A percentile compares a stretch with the other conserved stretches of the same genome.
phyloP scores from a whole-genome alignment of 37 sponge, comb jelly and placozoan genomes.

The Theonella swinhoei region DNA sequence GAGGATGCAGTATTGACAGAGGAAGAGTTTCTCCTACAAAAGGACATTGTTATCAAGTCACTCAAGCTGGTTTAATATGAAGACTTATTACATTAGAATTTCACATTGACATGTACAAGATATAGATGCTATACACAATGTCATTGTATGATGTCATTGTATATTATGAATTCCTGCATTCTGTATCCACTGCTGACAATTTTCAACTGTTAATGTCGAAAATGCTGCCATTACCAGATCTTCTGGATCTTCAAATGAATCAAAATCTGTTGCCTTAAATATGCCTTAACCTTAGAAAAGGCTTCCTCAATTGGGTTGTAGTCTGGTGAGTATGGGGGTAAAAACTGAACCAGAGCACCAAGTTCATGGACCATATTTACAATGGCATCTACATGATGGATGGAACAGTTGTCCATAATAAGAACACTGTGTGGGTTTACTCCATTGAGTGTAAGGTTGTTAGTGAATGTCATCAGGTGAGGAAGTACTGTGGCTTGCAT shows the following conservation, averaged over 20 bases:
- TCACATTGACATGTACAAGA: neutral
- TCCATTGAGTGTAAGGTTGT: neutral
- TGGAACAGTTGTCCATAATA: conserved; percentile 15
- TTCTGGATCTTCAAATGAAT: conserved; percentile 6
- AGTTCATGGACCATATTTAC: conserved; percentile 1
- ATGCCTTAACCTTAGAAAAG: conserved; percentile 13
- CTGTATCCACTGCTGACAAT: conserved; percentile 32
- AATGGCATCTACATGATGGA: neutral
- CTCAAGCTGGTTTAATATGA: neutral
- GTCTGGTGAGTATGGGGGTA: neutral
- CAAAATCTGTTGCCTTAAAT: conserved; percentile 11
- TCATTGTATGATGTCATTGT: too few species aligned
- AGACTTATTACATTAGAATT: too few species aligned
- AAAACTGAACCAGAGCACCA: conserved; percentile 4
- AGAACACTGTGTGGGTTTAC: conserved; percentile 14
- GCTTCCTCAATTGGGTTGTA: conserved; percentile 18
- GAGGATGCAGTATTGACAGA: conserved; percentile 19
- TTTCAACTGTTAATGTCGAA: conserved; percentile 10
- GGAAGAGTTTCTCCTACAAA: conserved; percentile 13
- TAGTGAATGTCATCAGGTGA: neutral
- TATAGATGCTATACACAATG: too few species aligned
- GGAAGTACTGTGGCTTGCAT: conserved; percentile 4
- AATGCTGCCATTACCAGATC: conserved; percentile 20
- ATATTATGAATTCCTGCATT: conserved; percentile 1
- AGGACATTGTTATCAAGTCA: neutral